Percentiles rank a stretch among this genome's conserved stretches.
phyloP scores from a whole-genome alignment of 1,140 invertebrate species.

The Anastrepha ludens region DNA sequence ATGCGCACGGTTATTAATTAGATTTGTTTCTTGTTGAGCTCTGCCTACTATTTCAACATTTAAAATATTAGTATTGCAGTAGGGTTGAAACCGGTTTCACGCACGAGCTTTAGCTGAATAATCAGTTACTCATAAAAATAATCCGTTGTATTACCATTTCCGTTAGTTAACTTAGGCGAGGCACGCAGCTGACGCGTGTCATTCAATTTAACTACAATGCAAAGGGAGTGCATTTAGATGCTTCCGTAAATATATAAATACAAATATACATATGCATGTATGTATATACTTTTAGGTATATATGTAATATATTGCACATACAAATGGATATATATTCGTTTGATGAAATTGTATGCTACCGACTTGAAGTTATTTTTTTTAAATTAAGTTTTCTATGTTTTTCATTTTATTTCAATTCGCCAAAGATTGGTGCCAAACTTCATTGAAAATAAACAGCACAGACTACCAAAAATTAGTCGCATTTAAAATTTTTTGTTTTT shows the following conservation, averaged over 20 bases:
- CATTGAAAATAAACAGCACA: background rate
- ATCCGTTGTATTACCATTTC: slow-evolving; percentile 6
- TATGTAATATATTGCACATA: too few relatives aligned
- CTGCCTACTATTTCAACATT: background rate
- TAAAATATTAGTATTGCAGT: background rate
- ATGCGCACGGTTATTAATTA: background rate
- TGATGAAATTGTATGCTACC: too few relatives aligned
- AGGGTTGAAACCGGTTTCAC: slow-evolving; percentile 19
- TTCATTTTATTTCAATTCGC: background rate
- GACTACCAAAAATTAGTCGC: background rate
- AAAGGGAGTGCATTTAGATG: background rate
- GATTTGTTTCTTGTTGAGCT: background rate
- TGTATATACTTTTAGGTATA: too few relatives aligned
- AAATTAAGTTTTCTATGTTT: background rate
- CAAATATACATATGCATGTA: too few relatives aligned
- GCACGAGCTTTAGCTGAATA: background rate
- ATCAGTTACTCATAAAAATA: background rate
- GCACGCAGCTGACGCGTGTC: slow-evolving; percentile 32
- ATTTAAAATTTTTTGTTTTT: background rate
- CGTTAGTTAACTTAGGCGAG: background rate
- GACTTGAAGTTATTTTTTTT: background rate
- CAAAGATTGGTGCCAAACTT: background rate
- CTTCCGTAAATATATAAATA: too few relatives aligned
- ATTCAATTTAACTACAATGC: background rate
- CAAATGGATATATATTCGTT: too few relatives aligned